Evolutionary conservation across 2,888 invertebrate species (phyloP).

Genomic region (Dynastes tityus): DNA sequence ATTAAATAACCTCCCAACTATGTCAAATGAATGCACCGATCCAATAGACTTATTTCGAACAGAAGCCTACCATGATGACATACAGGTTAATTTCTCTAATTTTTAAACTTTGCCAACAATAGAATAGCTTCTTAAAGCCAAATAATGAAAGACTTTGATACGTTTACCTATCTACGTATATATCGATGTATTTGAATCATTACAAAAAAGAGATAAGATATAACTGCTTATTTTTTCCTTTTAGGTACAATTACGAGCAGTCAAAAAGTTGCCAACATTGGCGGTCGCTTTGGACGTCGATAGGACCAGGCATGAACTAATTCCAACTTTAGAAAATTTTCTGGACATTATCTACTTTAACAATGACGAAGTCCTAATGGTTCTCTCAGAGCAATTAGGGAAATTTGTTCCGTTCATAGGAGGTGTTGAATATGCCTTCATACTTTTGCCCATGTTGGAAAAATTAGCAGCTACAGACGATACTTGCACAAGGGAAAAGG

Average conservation of each 20-base stretch:
- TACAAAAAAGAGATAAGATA: neutral
- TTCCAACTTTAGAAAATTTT: conserved; percentile 62
- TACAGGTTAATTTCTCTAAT: conserved; percentile 43
- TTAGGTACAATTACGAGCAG: conserved; percentile 69
- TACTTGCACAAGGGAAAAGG: conserved; percentile 62
- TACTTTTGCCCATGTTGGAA: conserved; percentile 63
- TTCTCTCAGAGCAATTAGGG: conserved; percentile 64
- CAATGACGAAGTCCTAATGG: conserved; percentile 64
- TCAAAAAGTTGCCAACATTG: conserved; percentile 61
- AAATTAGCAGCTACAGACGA: conserved; percentile 65
- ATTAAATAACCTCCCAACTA: neutral
- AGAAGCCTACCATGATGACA: conserved; percentile 49
- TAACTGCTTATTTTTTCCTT: neutral
- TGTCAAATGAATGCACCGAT: conserved; percentile 45
- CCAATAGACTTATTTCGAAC: conserved; percentile 50
- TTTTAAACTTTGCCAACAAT: conserved; percentile 6
- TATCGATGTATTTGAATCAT: neutral
- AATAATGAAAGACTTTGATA: neutral
- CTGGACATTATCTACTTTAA: conserved; percentile 60
- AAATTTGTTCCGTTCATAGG: conserved; percentile 64
- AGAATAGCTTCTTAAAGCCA: neutral
- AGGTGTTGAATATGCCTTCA: conserved; percentile 61
- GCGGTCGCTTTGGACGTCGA: conserved; percentile 63
- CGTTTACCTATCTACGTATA: neutral
- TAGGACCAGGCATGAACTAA: conserved; percentile 62